These are phyloP conservation scores for Epinotia nisella DNA, from an alignment of 2,888 invertebrate species.

Conservation along the genomic window DNA sequence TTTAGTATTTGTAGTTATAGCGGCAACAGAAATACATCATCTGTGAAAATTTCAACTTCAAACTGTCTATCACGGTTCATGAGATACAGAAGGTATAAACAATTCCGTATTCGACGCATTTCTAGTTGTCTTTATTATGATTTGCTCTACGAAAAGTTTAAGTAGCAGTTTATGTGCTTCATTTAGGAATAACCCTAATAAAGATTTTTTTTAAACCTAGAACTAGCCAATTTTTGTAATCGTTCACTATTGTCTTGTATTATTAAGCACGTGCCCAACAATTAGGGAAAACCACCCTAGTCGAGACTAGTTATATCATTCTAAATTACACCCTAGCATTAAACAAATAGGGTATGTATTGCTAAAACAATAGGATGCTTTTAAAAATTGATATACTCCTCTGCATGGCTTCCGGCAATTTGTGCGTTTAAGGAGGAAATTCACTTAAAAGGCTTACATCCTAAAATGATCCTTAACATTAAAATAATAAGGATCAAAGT, in stretches of 20 bases:
- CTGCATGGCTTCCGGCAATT: constrained; percentile 44
- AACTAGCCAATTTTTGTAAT: too few relatives aligned
- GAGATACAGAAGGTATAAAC: too few relatives aligned
- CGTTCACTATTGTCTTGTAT: background rate
- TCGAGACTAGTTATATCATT: background rate
- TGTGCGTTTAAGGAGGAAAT: constrained; percentile 48
- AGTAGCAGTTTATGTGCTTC: too few relatives aligned
- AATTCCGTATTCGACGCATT: too few relatives aligned
- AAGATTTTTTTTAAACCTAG: too few relatives aligned
- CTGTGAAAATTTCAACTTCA: too few relatives aligned
- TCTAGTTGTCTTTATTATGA: too few relatives aligned
- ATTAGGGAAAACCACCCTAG: constrained; percentile 11
- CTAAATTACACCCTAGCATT: background rate
- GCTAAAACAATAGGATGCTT: background rate
- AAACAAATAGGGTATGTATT: background rate
- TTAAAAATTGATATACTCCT: constrained; percentile 25
- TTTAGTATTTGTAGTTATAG: too few relatives aligned
- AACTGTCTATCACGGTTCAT: too few relatives aligned
- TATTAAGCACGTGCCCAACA: background rate
- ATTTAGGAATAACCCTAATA: too few relatives aligned
- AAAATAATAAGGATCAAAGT: background rate
- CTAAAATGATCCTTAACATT: background rate
- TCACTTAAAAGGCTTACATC: constrained; percentile 29
- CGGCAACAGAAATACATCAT: too few relatives aligned
- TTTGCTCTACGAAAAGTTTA: too few relatives aligned